A percentile compares a stretch with the other conserved stretches of the same genome.
Evolutionary conservation across 1,140 invertebrate genomes (phyloP).

Genomic region (Brachionus asplanchnoidis): DNA sequence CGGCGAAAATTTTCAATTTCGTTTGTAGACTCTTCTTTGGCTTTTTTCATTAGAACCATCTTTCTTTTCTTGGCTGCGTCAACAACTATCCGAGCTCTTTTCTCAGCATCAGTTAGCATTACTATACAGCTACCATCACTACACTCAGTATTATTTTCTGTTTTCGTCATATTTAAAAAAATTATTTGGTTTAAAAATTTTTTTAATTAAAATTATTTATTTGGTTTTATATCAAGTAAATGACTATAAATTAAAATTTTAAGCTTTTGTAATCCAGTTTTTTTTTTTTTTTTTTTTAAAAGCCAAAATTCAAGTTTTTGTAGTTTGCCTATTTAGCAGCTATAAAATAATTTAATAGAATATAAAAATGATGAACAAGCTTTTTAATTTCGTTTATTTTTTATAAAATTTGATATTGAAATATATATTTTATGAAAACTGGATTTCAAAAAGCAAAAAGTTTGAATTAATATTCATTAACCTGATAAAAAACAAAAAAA

Average conservation of each 20-base stretch:
- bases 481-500: too few relatives aligned
- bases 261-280: neutral
- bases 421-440: too few relatives aligned
- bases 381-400: too few relatives aligned
- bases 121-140: conserved; percentile 24
- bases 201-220: neutral
- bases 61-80: conserved; percentile 28
- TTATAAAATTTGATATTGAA: too few relatives aligned
- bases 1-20: conserved; percentile 22
- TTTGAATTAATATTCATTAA: too few relatives aligned
- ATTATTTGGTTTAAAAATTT: neutral
- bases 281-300: neutral
- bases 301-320: too few relatives aligned
- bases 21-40: neutral
- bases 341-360: too few relatives aligned
- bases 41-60: conserved; percentile 1
- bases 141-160: neutral
- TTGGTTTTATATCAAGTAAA: neutral
- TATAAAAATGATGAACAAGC: too few relatives aligned
- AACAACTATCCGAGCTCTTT: neutral
- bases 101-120: conserved; percentile 35
- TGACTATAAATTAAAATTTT: neutral
- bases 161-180: neutral
- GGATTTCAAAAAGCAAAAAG: too few relatives aligned
- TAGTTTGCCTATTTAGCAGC: too few relatives aligned